Percentiles rank a stretch among this genome's conserved stretches.
Evolutionary conservation across 2,888 invertebrate genomes (phyloP).

Genomic region (Zele albiditarsus): DNA sequence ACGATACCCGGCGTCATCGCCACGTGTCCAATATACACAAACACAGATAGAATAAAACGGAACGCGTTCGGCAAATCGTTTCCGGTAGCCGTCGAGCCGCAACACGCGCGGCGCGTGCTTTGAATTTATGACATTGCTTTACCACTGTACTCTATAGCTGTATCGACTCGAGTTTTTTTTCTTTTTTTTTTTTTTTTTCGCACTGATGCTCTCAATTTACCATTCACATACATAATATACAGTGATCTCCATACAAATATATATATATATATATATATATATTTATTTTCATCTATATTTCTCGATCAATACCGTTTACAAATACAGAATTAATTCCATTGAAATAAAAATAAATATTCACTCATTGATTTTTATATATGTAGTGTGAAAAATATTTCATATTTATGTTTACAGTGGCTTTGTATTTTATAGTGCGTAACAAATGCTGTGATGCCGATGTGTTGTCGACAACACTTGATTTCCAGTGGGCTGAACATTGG

Average conservation of each 20-base stretch:
- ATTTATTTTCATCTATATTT: background rate
- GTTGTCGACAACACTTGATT: conserved; percentile 64
- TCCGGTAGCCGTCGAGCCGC: conserved; percentile 58
- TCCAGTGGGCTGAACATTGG: conserved; percentile 63
- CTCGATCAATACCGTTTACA: no score
- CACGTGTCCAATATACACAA: conserved; percentile 56
- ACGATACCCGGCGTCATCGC: conserved; percentile 34
- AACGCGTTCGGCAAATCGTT: conserved; percentile 62
- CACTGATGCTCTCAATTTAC: conserved; percentile 26
- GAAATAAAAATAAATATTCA: background rate
- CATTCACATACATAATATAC: background rate
- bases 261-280: background rate
- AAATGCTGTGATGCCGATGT: conserved; percentile 52
- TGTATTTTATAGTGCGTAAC: conserved; percentile 7
- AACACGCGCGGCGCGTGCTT: conserved; percentile 56
- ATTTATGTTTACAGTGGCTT: conserved; percentile 4
- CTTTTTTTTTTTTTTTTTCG: conserved; percentile 31
- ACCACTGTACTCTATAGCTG: conserved; percentile 36
- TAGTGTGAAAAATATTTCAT: no score
- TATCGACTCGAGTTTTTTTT: conserved; percentile 32
- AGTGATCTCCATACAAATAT: background rate
- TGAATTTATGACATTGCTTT: conserved; percentile 59
- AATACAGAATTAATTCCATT: no score
- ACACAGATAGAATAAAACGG: conserved; percentile 32
- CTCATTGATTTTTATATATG: background rate